Base-by-base conservation (phyloP, 2,888 invertebrate species). In the Trisateles emortualis region DNA sequence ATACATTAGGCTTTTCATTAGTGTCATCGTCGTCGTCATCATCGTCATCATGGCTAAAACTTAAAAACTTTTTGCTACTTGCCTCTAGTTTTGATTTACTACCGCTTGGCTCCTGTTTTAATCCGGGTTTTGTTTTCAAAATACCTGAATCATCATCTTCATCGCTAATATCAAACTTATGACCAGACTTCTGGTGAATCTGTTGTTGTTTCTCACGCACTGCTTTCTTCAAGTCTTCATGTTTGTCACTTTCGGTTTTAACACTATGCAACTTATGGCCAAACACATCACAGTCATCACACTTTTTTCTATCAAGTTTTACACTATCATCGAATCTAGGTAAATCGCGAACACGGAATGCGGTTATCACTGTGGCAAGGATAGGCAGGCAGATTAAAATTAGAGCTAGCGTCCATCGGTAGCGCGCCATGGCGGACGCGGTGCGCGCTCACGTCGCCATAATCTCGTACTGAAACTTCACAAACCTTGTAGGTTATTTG, bases 301-400 rank as follows among this genome's bases (percentile, higher is more conserved):
- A 91, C 76, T 81, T 86, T 68, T 68, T 82, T 70, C 79, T 85
- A 54, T 69, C 70, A 42, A 46, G 40, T 75, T 82, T 85, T 41
- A 79, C 72, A 68, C 74, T 81, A 63, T 86, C 84, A 62, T 80
- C 70, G 63, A 67, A 72, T 83, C 86, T 90, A 56, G 89, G 88
- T 75, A 88, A 78, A 78, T 92, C 90, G 66, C 93, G 92, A 65
- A 93, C 81, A 72, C 93, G 93, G 86, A 93, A 93, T 85, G 93
- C 93, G 81, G 88, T 90, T 85, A 91, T 90, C 85, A 92, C 91
- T 86, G 92, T 87, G 65, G 87, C 90, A 81, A 92, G 86, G 82
- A 92, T 84, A 69, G 90, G 82, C 65, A 91, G 74, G 79, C 82
- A 81, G 81, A 92, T 86, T 87, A 92, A 80, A 85, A 91, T 88